These are phyloP conservation scores for Microplitis demolitor DNA, from an alignment of 1,140 invertebrate species.

Conservation along the genomic window DNA sequence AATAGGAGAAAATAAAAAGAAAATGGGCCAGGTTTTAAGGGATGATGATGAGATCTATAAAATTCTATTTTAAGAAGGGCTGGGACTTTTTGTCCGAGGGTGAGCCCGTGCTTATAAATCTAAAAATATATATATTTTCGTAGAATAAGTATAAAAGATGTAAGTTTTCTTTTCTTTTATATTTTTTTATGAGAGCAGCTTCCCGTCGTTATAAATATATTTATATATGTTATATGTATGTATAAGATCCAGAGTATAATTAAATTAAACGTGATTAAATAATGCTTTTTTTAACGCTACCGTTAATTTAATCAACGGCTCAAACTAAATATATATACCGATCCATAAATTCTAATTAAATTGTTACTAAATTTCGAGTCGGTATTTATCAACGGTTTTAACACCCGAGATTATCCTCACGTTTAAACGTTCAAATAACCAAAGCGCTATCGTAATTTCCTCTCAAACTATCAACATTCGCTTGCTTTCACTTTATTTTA, in stretches of 20 bases:
- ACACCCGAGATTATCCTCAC: too few relatives aligned
- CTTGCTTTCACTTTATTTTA: too few relatives aligned
- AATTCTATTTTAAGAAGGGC: slow-evolving; percentile 6
- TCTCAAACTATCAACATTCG: too few relatives aligned
- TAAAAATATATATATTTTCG: slow-evolving; percentile 1
- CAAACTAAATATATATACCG: not conserved
- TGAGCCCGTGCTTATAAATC: not conserved
- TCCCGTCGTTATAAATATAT: slow-evolving; percentile 9
- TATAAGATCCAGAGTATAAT: not conserved
- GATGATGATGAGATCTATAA: not conserved
- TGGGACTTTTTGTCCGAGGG: not conserved
- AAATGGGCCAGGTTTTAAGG: not conserved
- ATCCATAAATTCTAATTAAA: too few relatives aligned
- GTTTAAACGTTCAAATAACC: too few relatives aligned
- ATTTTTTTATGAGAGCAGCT: not conserved
- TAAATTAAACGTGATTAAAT: not conserved
- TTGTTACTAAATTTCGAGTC: too few relatives aligned
- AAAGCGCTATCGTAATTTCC: too few relatives aligned
- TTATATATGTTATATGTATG: not conserved
- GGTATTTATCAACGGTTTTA: too few relatives aligned
- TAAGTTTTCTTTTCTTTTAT: not conserved
- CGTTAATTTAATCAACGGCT: too few relatives aligned
- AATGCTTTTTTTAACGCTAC: too few relatives aligned
- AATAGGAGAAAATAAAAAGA: too few relatives aligned
- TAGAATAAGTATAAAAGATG: not conserved